Base-by-base conservation (phyloP, 2,888 invertebrate species). In the Sclerodermus sp. region DNA sequence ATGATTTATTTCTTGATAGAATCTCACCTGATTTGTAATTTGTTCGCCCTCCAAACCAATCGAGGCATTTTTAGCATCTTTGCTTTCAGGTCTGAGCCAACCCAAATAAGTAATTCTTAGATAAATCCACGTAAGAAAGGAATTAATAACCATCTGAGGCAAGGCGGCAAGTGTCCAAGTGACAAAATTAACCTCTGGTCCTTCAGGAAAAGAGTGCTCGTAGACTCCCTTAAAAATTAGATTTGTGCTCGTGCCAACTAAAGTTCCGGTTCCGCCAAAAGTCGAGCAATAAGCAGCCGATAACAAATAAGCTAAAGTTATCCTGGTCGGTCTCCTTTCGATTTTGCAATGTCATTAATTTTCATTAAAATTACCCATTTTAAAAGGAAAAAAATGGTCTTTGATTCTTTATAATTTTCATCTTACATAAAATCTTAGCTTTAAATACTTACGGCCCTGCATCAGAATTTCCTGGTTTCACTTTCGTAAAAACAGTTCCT, bases 81-180 rank as follows among this genome's bases (percentile, higher is more conserved):
- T 41, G 42, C 74, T 74, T 0, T 46, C 34, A 1, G 73, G 73
- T 44, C 74, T 52, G 4, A 66, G 62, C 3, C 47, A 57, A 41
- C 77, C 77, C 59, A 77, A 55, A 51, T 62, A 80, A 14, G 70
- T 58, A 6, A 74, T 46, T 18, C 76, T 74, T 3, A 83, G 63
- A 71, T 82, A 82, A 0, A 79, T 0, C 80, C 81, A 83, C 2
- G 79, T 79, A 1, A 80, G 36, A 8, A 71, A 40, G 0, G 78
- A 58, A 58, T 79, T 78, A 4, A 80, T 13, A 1, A 80, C 10
- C 74, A 81, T 79, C 14, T 78, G 77, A 1, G 83, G 82, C 13
- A 80, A 66, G n/a, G 78, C 74, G 58, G 78, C 81, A 0, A 77
- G 49, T 73, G 83, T 77, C 82, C 82, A 83, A 1, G 72, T 68